phyloP scores from a whole-genome alignment of 2,113 vertebrate genomes.

The Cygnus atratus region DNA sequence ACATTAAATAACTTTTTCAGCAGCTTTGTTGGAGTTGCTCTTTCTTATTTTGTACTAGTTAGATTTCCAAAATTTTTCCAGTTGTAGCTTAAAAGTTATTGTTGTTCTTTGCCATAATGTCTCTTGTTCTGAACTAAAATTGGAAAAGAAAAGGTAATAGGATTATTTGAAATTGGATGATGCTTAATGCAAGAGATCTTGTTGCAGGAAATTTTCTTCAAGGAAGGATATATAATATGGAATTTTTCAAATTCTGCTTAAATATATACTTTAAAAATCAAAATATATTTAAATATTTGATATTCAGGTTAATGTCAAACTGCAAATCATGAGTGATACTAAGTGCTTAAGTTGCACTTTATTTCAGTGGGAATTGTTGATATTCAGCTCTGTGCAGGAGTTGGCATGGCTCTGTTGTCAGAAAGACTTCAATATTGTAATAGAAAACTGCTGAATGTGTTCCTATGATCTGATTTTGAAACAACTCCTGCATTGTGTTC shows the following conservation, averaged over 20 bases:
- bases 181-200: neutral
- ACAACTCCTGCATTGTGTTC: conserved; percentile 50
- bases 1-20: neutral
- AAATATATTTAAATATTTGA: neutral
- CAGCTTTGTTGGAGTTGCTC: neutral
- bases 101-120: neutral
- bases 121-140: neutral
- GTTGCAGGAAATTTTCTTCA: neutral
- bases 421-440: conserved; percentile 33
- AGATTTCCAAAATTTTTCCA: neutral
- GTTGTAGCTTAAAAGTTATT: neutral
- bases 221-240: neutral
- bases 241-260: neutral
- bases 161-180: neutral
- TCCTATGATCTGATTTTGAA: conserved; percentile 51
- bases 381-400: neutral
- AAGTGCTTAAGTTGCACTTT: neutral
- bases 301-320: neutral
- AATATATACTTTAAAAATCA: neutral
- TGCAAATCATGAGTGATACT: neutral
- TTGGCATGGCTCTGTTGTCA: neutral
- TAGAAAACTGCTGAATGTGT: conserved; percentile 39
- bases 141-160: neutral
- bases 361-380: neutral
- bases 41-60: neutral